Evolutionary conservation across 2,113 vertebrate genomes (phyloP).

Genomic region (Cyanoliseus patagonus): DNA sequence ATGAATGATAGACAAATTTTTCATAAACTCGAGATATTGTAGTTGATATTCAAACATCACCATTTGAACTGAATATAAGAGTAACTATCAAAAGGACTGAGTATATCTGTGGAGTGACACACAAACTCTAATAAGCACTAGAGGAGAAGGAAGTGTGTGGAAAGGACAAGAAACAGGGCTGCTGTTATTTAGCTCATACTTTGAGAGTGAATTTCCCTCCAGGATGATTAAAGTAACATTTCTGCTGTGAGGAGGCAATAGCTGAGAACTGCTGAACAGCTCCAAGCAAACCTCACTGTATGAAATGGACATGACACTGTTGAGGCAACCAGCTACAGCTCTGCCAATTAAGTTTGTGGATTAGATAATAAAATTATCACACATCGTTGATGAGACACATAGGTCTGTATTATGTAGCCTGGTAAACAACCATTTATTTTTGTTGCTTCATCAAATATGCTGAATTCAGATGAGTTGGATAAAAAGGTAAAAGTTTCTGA

Average conservation of each 20-base stretch:
- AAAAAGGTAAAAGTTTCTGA: background rate
- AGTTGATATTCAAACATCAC: background rate
- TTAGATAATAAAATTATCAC: background rate
- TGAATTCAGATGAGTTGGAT: background rate
- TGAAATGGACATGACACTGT: background rate
- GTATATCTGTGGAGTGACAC: background rate
- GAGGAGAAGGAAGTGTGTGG: background rate
- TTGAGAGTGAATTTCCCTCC: background rate
- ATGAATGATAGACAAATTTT: background rate
- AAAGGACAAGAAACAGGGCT: background rate
- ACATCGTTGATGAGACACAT: background rate
- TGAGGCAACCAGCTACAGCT: background rate
- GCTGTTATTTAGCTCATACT: background rate
- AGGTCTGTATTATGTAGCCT: background rate
- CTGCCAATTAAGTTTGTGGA: background rate
- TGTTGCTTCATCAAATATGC: background rate
- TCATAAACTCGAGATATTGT: background rate
- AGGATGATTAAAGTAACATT: background rate
- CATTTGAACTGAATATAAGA: background rate
- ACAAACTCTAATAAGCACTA: background rate
- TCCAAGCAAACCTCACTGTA: background rate
- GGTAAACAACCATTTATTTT: background rate
- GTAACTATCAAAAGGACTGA: accelerated
- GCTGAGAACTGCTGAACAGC: background rate
- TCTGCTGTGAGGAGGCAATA: background rate